These are phyloP conservation scores for Axis porcinus DNA, from an alignment of 2,113 vertebrate species.

Conservation along the genomic window DNA sequence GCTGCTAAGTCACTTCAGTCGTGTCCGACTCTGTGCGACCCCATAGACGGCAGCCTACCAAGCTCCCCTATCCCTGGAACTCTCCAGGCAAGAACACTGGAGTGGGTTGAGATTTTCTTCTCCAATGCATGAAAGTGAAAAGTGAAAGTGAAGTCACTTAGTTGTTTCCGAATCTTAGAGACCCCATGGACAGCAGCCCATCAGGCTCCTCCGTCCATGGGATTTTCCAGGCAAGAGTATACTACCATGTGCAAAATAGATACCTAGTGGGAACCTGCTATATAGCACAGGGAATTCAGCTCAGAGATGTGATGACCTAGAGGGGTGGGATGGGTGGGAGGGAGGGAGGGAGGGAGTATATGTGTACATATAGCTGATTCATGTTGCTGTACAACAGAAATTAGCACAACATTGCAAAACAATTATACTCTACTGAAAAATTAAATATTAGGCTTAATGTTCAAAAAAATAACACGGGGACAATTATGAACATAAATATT, in stretches of 20 bases:
- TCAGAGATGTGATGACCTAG: not conserved
- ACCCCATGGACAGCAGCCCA: no score
- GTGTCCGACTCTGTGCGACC: no score
- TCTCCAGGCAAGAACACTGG: no score
- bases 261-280: not conserved
- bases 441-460: not conserved
- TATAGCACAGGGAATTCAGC: not conserved
- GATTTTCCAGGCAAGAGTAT: not conserved
- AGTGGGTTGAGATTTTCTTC: no score
- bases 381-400: not conserved
- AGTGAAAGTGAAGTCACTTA: no score
- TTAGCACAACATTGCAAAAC: not conserved
- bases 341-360: not conserved
- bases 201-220: no score
- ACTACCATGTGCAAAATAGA: not conserved
- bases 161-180: no score
- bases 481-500: not conserved
- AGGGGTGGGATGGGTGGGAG: not conserved
- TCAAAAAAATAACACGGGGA: not conserved
- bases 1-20: no score
- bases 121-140: no score
- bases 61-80: accelerated
- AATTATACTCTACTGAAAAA: not conserved
- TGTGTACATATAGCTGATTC: not conserved
- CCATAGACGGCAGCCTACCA: no score